These are phyloP conservation scores for Picus viridis DNA, from an alignment of 2,797 vertebrate species.

Conservation along the genomic window DNA sequence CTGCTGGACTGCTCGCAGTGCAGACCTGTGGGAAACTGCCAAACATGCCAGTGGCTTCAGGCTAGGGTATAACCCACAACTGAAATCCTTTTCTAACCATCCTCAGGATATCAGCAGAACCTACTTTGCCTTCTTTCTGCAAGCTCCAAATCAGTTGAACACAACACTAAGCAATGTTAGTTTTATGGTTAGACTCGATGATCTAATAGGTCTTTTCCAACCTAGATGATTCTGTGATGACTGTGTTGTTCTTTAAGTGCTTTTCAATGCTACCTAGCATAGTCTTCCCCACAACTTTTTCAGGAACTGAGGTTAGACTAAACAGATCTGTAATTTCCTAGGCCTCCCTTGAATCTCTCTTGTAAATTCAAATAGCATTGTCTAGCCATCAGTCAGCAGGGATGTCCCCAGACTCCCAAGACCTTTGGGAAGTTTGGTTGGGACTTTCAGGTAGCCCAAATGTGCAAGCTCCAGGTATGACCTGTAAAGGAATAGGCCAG, in stretches of 20 bases:
- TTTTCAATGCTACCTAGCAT: neutral
- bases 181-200: neutral
- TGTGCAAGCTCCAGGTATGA: neutral
- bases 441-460: neutral
- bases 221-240: neutral
- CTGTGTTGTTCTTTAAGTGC: neutral
- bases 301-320: neutral
- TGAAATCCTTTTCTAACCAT: neutral
- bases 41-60: neutral
- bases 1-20: neutral
- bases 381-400: neutral
- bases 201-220: neutral
- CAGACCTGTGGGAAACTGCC: neutral
- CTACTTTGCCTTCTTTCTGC: neutral
- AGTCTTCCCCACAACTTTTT: neutral
- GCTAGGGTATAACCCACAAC: neutral
- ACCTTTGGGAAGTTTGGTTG: neutral
- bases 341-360: neutral
- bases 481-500: neutral
- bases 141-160: neutral
- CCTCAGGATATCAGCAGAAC: neutral
- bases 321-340: neutral
- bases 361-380: accelerated
- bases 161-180: neutral
- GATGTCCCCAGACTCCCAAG: neutral